phyloP scores from a whole-genome alignment of 2,113 vertebrate genomes.

The Cardinalis cardinalis region DNA sequence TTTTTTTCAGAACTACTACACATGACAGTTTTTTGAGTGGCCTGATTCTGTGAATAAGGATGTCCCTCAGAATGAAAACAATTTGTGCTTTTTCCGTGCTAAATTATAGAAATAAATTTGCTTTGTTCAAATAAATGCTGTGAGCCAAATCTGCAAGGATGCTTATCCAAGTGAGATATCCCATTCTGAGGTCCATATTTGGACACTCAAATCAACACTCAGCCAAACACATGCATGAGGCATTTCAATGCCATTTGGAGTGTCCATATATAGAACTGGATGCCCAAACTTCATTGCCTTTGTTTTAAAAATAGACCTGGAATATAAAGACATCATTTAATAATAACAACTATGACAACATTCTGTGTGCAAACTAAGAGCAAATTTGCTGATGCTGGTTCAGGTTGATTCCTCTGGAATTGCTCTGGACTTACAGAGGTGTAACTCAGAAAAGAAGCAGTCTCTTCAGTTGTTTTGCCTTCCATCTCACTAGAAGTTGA shows the following conservation, averaged over 20 bases:
- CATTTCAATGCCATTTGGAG: conserved; percentile 63
- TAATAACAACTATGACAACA: conserved; percentile 33
- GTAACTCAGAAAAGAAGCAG: not conserved
- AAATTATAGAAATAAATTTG: conserved; percentile 44
- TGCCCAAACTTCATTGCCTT: conserved; percentile 62
- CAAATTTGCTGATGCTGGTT: not conserved
- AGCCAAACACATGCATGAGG: conserved; percentile 55
- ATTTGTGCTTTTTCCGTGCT: not conserved
- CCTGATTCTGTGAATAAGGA: not conserved
- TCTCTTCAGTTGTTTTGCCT: not conserved
- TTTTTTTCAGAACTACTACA: not conserved
- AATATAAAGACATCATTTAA: conserved; percentile 56
- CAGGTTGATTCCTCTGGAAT: not conserved
- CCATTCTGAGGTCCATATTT: conserved; percentile 62
- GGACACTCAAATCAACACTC: conserved; percentile 57
- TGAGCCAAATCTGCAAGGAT: conserved; percentile 43
- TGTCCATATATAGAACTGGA: conserved; percentile 65
- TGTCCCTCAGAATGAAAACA: conserved; percentile 20
- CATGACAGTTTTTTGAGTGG: not conserved
- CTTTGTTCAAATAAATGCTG: conserved; percentile 46
- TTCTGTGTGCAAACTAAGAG: not conserved
- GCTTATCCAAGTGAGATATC: conserved; percentile 58
- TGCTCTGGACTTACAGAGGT: not conserved
- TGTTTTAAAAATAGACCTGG: conserved; percentile 65
- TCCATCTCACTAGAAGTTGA: not conserved